Conservation (phyloP, 23 tunicate genomes). For the Diplosoma virens region DNA sequence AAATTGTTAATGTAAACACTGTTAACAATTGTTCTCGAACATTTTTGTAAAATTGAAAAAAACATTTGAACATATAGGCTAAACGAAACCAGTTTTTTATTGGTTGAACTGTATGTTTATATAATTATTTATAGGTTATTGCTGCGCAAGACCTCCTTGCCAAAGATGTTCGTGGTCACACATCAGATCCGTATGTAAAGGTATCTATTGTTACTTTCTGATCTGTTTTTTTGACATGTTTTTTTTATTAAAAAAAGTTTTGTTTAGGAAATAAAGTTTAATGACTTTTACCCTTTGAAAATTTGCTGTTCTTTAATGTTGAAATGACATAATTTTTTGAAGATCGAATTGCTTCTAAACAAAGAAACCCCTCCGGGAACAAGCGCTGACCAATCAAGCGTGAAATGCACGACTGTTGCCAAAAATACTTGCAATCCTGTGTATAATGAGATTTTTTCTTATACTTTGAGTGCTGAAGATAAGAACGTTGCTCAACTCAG, state of each 20-base stretch:
- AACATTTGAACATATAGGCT: too few relatives aligned
- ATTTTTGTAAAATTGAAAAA: too few relatives aligned
- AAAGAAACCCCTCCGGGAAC: constrained; percentile 5
- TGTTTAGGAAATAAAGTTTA: neutral
- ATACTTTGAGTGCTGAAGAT: constrained; percentile 20
- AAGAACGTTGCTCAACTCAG: constrained; percentile 42
- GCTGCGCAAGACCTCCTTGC: constrained; percentile 55
- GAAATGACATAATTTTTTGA: too few relatives aligned
- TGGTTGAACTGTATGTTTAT: too few relatives aligned
- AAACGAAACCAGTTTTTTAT: too few relatives aligned
- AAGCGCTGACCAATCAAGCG: constrained; percentile 11
- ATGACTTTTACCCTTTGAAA: too few relatives aligned
- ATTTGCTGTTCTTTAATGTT: too few relatives aligned
- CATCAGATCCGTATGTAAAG: constrained; percentile 71
- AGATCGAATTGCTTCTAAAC: constrained; percentile 46
- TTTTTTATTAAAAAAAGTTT: neutral
- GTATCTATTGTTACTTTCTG: constrained; percentile 4
- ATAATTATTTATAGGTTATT: constrained; percentile 57
- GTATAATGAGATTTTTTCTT: constrained; percentile 70
- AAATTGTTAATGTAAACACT: too few relatives aligned
- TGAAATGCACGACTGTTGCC: constrained; percentile 42
- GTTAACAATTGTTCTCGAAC: too few relatives aligned
- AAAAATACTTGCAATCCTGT: constrained; percentile 49
- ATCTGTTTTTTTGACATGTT: neutral
- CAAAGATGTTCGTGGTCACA: constrained; percentile 63